These are phyloP conservation scores for Operophtera brumata DNA, from an alignment of 2,888 invertebrate genomes.

Conservation along the genomic window DNA sequence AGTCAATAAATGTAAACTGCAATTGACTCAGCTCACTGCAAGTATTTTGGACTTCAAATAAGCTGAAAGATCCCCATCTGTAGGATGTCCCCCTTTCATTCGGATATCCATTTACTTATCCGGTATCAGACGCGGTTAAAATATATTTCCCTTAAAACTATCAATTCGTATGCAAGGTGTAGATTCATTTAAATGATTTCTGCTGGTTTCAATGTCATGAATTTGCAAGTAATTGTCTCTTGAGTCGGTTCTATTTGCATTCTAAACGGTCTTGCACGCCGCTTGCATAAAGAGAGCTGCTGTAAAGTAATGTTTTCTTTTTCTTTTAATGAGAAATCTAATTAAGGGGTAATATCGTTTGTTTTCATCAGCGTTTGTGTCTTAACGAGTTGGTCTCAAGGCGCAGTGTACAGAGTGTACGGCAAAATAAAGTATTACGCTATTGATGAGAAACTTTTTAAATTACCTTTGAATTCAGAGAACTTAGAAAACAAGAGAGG, in stretches of 20 bases:
- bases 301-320: conserved; percentile 29
- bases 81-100: too few relatives aligned
- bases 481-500: conserved; percentile 3
- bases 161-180: conserved; percentile 36
- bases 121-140: conserved; percentile 2
- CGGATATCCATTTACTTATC: too few relatives aligned
- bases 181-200: conserved; percentile 37
- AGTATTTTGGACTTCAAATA: too few relatives aligned
- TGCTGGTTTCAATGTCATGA: conserved; percentile 39
- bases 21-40: too few relatives aligned
- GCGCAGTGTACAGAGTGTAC: neutral
- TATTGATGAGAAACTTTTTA: neutral
- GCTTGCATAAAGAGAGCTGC: conserved; percentile 35
- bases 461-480: neutral
- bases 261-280: conserved; percentile 37
- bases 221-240: conserved; percentile 37
- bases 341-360: conserved; percentile 28
- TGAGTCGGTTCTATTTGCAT: conserved; percentile 35
- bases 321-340: conserved; percentile 24
- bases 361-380: conserved; percentile 21
- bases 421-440: neutral
- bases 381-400: conserved; percentile 8
- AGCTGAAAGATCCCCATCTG: too few relatives aligned
- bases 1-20: too few relatives aligned
- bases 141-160: conserved; percentile 18